Conservation (phyloP, 2,888 invertebrate genomes). For the Ormyrus nitidulus region DNA sequence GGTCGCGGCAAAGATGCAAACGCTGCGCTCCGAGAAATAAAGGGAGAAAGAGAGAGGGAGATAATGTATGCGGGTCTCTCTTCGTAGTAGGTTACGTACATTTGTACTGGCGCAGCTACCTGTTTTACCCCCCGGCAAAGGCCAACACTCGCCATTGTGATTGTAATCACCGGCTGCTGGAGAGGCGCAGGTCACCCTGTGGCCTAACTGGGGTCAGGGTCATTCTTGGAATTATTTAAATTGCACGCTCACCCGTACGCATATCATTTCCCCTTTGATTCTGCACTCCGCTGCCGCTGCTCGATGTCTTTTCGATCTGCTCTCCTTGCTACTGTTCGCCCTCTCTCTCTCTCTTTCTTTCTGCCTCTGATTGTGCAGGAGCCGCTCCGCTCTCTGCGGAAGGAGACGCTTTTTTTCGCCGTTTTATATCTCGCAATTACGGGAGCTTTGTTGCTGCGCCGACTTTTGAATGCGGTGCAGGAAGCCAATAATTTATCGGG, state of each 20-base stretch:
- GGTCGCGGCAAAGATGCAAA: slow-evolving; percentile 37
- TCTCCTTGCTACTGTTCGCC: not conserved
- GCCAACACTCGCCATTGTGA: slow-evolving; percentile 64
- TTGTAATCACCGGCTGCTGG: slow-evolving; percentile 64
- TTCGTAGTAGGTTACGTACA: slow-evolving; percentile 55
- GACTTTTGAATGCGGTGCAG: slow-evolving; percentile 8
- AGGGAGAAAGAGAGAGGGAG: slow-evolving; percentile 10
- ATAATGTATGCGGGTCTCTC: slow-evolving; percentile 64
- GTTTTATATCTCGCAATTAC: slow-evolving; percentile 20
- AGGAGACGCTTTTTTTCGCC: slow-evolving; percentile 18
- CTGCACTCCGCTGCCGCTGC: slow-evolving; percentile 18
- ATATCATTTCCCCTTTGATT: slow-evolving; percentile 42
- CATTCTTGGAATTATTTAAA: slow-evolving; percentile 68
- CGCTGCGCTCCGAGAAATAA: not conserved
- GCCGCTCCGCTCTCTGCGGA: not conserved
- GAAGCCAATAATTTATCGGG: slow-evolving; percentile 37
- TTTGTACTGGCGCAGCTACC: slow-evolving; percentile 64
- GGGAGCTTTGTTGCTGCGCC: slow-evolving; percentile 24
- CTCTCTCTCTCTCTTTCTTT: not conserved
- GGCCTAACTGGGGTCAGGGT: slow-evolving; percentile 67
- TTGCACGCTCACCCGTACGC: slow-evolving; percentile 60
- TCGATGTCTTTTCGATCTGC: slow-evolving; percentile 39
- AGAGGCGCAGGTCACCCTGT: slow-evolving; percentile 61
- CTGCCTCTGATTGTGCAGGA: too few relatives aligned
- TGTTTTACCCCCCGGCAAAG: slow-evolving; percentile 64